Base-by-base conservation (phyloP, 53 echinoderm and acorn worm genomes). In the Hippasteria phrygiana region DNA sequence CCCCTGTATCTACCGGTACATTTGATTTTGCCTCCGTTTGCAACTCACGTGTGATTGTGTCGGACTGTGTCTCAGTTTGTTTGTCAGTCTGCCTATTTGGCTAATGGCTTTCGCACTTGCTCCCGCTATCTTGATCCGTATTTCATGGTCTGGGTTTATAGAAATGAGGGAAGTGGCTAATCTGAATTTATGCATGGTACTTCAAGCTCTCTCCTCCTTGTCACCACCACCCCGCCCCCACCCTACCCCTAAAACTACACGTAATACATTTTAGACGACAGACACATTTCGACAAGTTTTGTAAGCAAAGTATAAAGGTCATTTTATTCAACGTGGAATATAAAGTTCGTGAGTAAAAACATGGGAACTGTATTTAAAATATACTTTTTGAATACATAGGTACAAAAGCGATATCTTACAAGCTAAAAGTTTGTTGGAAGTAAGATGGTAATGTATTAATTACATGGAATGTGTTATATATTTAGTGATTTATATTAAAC, bases 341-440 rank as follows among this genome's bases (percentile, higher is more conserved):
- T 70, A 46, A 69, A 34, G 46, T 54, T 54, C 22, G 64, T 29
- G 36, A 33, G 70, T 28, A 48, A 75, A 34, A 85, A 85, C 8
- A 48, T 42, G 48, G 69, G 33, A 85, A 46, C 35, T 18, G 83
- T 85, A 85, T 85, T 50, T 85, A 85, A 85, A 85, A 85, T 85
- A 85, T 85, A 85, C 53, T 85, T 85, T 85, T 83, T 85, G 69
- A 85, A 85, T 85, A 70, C 85, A 83, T 26, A 80, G 34, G 66
- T 65, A 83, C 42, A 71, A 78, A 85, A 50, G 71, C 51, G 16
- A 51, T 71, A 66, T 45, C 29, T 43, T 83, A 66, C 69, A 85
- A n/a, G 35, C 53, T 33, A 46, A 2, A 80, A 7, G 7, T 81
- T 83, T 13, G 16, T 85, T 34, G 33, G 50, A 64, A 51, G 51